Base-by-base conservation (phyloP, 2,113 vertebrate species). In the Tenrec ecaudatus region DNA sequence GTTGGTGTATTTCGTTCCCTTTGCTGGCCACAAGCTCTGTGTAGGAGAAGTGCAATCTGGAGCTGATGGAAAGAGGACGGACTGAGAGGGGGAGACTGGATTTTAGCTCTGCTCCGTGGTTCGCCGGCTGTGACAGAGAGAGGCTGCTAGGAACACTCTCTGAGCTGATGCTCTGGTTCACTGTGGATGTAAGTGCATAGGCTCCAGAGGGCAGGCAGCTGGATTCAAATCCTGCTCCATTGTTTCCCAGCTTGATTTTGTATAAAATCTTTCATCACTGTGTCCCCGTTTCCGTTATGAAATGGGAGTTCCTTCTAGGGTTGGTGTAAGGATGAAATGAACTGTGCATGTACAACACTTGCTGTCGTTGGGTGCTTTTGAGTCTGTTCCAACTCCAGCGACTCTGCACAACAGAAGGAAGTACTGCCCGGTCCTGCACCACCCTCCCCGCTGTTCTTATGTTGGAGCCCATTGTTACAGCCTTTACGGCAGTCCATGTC, bases 141-240 rank as follows among this genome's bases (percentile, higher is more conserved):
- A 31, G 22, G 40, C 58, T 15, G 17, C 47, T 53, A 62, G 60
- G 16, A 23, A 3, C 17, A 62, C 60, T 20, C 60, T 23, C 16
- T 19, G 60, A 62, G 60, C 22, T 19, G 60, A 62, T 62, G 38
- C 62, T 60, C 19, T 38, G 31, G 33, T 23, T 29, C 75, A 1
- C 1, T 19, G 29, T 25, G 0, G 0, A 43, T 33, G 16, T 77
- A 64, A 58, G 69, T n/a, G 38, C 0, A 0, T 1, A 25, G 47
- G 29, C n/a, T 60, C 47, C 47, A 36, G 36, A 8, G 40, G 10
- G 78, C 36, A 29, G 22, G 12, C 2, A 29, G 17, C 76, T 57
- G 17, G 1, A 3, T 82, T 82, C 43, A 40, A 15, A 66, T 43
- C 33, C 23, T 0, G 23, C 43, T 31, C 6, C 57, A 1, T 73